Base-by-base conservation (phyloP, 1,140 invertebrate genomes). In the Zophobas atratus region DNA sequence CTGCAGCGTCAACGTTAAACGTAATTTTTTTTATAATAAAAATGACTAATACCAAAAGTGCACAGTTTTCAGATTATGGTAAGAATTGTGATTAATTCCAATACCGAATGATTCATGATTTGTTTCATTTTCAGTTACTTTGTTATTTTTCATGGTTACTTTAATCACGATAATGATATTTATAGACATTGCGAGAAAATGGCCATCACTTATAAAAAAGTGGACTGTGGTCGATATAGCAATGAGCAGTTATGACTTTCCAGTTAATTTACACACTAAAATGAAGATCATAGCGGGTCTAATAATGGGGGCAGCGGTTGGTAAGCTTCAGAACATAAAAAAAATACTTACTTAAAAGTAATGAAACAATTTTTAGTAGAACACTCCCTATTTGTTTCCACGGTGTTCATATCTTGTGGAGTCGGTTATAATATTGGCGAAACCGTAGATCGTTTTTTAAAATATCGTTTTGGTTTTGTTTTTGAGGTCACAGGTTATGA, bases 161-260 rank as follows among this genome's bases (percentile, higher is more conserved):
- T 1, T 43, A 0, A 32, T 43, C 20, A 67, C 39, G 1, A 39
- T 67, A 20, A 4, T 67, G 1, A 32, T 67, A 43, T 43, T 67
- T 8, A 43, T 67, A n/a, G 39, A 67, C 1, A 6, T 82, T 32
- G 82, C 82, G 1, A 82, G 63, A 60, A 6, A 79, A 39, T 82
- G 82, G 82, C 72, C 70, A 1, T 5, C 46, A 36, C 63, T 81
- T n/a, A 76, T 82, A 74, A 20, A 75, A 38, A 72, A 75, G 34
- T 82, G 82, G 82, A 56, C 32, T 38, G 6, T 41, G 1, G 76
- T 82, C n/a, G 82, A 82, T 33, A 49, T 53, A 6, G 39, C 55
- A 39, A 81, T 82, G 82, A 55, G 39, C n/a, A 6, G 34, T 6
- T 81, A 79, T 63, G 76, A 76, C 35, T 77, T 77, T 67, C 77